phyloP scores from a whole-genome alignment of 2,797 vertebrate genomes.

The Cirrhinus molitorella region DNA sequence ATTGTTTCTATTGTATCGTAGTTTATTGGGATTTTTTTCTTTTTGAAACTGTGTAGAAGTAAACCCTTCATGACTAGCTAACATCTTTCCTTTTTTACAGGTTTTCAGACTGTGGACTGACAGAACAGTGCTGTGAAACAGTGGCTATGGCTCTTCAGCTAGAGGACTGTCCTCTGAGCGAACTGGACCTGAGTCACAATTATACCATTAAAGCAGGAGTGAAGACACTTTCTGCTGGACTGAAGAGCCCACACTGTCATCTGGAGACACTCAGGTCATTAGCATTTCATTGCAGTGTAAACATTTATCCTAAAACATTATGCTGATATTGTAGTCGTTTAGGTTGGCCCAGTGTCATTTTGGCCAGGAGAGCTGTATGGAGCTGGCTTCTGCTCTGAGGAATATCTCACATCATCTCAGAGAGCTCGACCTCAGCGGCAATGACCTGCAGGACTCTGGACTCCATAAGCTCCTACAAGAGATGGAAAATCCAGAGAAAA shows the following conservation, averaged over 20 bases:
- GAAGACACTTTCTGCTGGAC: conserved; percentile 29
- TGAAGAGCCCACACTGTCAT: conserved; percentile 43
- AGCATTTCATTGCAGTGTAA: not conserved
- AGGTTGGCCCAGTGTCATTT: conserved; percentile 52
- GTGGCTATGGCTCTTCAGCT: conserved; percentile 48
- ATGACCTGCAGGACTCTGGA: conserved; percentile 51
- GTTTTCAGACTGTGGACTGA: conserved; percentile 52
- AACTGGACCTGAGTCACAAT: conserved; percentile 56
- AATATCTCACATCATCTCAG: conserved; percentile 18
- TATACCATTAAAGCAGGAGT: conserved; percentile 22
- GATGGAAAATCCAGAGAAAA: not conserved
- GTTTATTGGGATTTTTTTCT: not conserved
- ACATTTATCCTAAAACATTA: not conserved
- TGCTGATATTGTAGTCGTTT: not conserved
- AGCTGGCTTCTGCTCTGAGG: conserved; percentile 35
- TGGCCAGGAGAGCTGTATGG: conserved; percentile 35
- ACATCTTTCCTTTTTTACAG: conserved; percentile 28
- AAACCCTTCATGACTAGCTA: not conserved
- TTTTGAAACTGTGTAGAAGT: too few relatives aligned
- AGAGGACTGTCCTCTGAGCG: conserved; percentile 24
- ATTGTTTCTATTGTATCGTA: not conserved
- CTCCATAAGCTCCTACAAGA: not conserved
- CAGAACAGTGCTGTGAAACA: conserved; percentile 42
- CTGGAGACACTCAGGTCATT: conserved; percentile 55
- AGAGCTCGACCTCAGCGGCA: conserved; percentile 57